These are phyloP conservation scores for Picus viridis DNA, from an alignment of 2,797 vertebrate genomes.

Conservation along the genomic window DNA sequence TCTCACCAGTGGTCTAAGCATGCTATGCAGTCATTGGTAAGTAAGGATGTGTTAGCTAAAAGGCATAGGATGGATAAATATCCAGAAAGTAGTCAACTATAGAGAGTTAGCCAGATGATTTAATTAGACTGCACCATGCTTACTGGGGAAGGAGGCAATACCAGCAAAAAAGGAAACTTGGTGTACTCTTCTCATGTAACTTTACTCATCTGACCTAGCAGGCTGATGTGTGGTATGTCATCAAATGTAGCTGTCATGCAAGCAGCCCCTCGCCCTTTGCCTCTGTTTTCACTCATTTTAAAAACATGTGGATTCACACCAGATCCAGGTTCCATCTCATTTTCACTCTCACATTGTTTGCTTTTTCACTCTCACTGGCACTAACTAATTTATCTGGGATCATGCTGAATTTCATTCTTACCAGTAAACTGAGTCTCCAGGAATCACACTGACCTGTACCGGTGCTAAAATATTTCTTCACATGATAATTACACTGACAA, in stretches of 20 bases:
- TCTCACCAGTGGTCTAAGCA: background rate
- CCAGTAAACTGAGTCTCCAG: background rate
- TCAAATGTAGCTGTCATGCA: background rate
- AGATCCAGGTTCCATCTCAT: background rate
- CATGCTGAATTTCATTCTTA: background rate
- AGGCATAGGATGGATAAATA: background rate
- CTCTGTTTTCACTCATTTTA: background rate
- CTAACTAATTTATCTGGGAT: background rate
- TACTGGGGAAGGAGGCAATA: background rate
- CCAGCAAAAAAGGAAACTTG: background rate
- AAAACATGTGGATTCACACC: background rate
- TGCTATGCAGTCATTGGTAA: background rate
- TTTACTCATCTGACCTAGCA: background rate
- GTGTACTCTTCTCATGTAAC: fast-evolving
- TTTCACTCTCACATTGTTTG: background rate
- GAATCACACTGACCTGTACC: background rate
- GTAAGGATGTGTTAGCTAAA: background rate
- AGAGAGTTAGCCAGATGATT: background rate
- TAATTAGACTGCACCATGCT: background rate
- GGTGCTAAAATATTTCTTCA: background rate
- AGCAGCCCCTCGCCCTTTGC: background rate
- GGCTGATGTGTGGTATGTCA: fast-evolving
- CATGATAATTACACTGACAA: background rate
- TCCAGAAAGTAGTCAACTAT: background rate
- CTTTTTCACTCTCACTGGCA: background rate